A percentile compares a stretch with the other conserved stretches of the same genome.
phyloP scores from a whole-genome alignment of 2,888 invertebrate genomes.

The Limnephilus rhombicus region DNA sequence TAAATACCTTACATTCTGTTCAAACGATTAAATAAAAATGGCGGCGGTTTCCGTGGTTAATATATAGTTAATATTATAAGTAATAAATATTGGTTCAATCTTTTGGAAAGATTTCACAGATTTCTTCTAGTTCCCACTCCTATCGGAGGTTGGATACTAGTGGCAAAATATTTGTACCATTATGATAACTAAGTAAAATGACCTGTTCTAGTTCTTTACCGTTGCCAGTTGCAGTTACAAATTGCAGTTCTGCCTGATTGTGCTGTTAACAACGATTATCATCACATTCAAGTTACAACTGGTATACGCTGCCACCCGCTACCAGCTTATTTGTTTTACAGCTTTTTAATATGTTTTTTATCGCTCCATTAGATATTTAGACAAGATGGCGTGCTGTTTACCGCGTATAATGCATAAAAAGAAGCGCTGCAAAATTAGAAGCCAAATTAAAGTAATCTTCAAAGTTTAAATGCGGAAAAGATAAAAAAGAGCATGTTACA shows the following conservation, averaged over 20 bases:
- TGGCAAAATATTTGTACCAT: too few species aligned
- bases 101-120: too few species aligned
- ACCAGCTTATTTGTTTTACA: background rate
- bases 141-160: too few species aligned
- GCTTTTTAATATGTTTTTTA: background rate
- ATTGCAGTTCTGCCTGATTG: background rate
- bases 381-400: background rate
- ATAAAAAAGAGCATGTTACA: constrained; percentile 45
- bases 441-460: constrained; percentile 26
- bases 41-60: too few species aligned
- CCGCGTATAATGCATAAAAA: background rate
- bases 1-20: too few species aligned
- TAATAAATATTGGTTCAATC: too few species aligned
- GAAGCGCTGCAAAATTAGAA: background rate
- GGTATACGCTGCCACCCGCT: background rate
- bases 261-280: background rate
- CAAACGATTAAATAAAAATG: too few species aligned
- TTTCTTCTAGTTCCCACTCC: too few species aligned
- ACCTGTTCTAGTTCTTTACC: background rate
- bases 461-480: constrained; percentile 38
- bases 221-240: background rate
- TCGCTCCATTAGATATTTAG: background rate
- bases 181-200: background rate
- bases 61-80: too few species aligned
- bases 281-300: background rate